phyloP scores from a whole-genome alignment of 1,140 invertebrate species.

The Dolichoris vasculosae region DNA sequence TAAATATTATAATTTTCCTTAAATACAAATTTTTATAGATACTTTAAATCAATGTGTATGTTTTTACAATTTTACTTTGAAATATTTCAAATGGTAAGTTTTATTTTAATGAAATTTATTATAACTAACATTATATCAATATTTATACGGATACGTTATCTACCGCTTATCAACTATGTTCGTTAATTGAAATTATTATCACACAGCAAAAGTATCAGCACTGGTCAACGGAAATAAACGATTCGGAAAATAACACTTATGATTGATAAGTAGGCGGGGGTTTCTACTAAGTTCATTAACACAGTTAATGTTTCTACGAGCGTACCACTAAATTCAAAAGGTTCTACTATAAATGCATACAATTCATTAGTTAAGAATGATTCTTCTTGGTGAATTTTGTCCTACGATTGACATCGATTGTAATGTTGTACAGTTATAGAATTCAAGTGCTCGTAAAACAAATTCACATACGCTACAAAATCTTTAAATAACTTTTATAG shows the following conservation, averaged over 20 bases:
- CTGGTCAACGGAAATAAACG: conserved; percentile 55
- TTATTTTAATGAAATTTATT: neutral
- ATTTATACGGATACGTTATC: neutral
- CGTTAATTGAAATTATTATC: neutral
- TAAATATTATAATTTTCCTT: neutral
- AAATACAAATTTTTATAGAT: neutral
- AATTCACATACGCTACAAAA: neutral
- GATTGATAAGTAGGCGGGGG: conserved; percentile 19
- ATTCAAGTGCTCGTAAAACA: neutral
- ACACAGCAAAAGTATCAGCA: neutral
- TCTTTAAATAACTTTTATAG: neutral
- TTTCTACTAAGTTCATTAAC: conserved; percentile 61
- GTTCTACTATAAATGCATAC: neutral
- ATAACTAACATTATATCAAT: neutral
- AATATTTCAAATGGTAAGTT: neutral
- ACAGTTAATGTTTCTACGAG: conserved; percentile 55
- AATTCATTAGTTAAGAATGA: conserved; percentile 40
- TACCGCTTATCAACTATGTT: neutral
- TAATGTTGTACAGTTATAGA: neutral
- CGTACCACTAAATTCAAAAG: neutral
- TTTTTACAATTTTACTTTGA: neutral
- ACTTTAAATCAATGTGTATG: neutral
- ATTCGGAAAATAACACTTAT: conserved; percentile 57
- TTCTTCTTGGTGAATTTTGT: conserved; percentile 23
- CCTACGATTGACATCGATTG: neutral